phyloP scores from a whole-genome alignment of 2,888 invertebrate genomes.

The Sthenelais limicola region DNA sequence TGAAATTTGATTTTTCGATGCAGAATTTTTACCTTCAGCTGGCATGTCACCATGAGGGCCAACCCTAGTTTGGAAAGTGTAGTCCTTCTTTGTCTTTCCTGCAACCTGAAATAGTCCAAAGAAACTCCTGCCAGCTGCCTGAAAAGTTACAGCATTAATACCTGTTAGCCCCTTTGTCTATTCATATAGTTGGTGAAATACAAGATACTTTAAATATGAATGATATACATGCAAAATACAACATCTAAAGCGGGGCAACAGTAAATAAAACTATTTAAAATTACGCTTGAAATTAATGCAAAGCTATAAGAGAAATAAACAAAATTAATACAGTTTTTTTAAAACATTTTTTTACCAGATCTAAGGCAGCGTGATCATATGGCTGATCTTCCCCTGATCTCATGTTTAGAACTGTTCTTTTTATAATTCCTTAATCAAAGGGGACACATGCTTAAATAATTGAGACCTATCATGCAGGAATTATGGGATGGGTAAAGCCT shows the following conservation, averaged over 20 bases:
- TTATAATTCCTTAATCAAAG: too few relatives aligned
- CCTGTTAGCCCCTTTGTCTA: too few relatives aligned
- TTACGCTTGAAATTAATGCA: not conserved
- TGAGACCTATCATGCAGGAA: too few relatives aligned
- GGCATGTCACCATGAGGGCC: conserved; percentile 70
- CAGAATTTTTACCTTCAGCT: conserved; percentile 41
- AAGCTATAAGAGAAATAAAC: not conserved
- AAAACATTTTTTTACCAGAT: too few relatives aligned
- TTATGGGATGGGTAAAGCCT: too few relatives aligned
- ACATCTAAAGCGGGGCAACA: not conserved
- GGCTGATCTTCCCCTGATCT: too few relatives aligned
- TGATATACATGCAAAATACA: not conserved
- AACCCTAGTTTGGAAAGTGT: conserved; percentile 62
- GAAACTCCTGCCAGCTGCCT: conserved; percentile 2
- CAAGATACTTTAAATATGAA: not conserved
- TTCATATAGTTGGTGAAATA: too few relatives aligned
- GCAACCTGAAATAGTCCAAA: conserved; percentile 54
- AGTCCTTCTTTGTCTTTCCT: conserved; percentile 57
- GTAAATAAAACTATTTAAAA: not conserved
- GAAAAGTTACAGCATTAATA: not conserved
- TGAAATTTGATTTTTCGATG: not conserved
- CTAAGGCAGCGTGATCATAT: too few relatives aligned
- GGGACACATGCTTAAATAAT: too few relatives aligned
- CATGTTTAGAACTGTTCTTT: too few relatives aligned
- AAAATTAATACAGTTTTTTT: not conserved